Conservation (phyloP, 2,113 vertebrate genomes). For the Turdus rufiventris region DNA sequence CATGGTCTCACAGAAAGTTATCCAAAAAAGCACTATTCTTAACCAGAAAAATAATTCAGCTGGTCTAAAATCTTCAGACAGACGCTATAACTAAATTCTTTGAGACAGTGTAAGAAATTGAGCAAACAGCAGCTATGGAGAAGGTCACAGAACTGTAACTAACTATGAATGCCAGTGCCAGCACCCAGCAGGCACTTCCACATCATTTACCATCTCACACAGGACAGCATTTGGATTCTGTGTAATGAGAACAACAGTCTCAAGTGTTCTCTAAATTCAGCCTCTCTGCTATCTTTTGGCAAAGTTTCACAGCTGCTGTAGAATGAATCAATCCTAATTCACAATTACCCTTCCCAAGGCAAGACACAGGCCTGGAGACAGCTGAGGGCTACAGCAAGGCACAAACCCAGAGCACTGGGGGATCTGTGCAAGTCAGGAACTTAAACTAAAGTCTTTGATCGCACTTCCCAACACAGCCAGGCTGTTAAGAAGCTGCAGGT, state of each 20-base stretch:
- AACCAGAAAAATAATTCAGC: neutral
- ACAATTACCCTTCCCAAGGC: neutral
- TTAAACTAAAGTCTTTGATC: neutral
- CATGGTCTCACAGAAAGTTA: neutral
- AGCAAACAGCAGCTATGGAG: neutral
- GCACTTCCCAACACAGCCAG: neutral
- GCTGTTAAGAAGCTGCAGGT: neutral
- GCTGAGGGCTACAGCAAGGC: neutral
- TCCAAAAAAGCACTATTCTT: neutral
- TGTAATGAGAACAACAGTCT: neutral
- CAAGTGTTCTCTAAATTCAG: neutral
- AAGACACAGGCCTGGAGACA: neutral
- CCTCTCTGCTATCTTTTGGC: neutral
- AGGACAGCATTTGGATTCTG: neutral
- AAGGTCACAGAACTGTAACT: neutral
- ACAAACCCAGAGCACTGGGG: neutral
- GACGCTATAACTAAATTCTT: neutral
- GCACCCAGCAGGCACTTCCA: neutral
- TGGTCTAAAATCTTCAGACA: neutral
- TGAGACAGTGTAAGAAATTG: neutral
- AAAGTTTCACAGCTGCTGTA: neutral
- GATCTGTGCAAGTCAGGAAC: neutral
- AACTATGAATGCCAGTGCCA: rapidly evolving
- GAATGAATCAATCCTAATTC: neutral
- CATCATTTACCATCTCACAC: neutral